Evolutionary conservation across 1,140 invertebrate species (phyloP).

Genomic region (Anthonomus grandis): DNA sequence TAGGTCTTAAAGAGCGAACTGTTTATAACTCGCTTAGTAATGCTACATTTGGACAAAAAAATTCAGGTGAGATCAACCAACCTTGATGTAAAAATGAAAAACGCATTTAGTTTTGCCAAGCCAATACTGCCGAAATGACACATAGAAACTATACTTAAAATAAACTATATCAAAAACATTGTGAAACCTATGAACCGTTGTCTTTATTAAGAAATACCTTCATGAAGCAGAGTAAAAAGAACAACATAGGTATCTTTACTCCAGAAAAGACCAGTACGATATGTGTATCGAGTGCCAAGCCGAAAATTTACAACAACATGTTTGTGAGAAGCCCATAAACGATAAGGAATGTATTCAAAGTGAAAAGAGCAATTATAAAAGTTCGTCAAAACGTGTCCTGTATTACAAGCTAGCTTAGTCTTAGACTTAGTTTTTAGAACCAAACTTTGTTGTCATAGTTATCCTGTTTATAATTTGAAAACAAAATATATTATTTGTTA

Average conservation of each 20-base stretch:
- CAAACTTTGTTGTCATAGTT: not conserved
- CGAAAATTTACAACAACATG: not conserved
- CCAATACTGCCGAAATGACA: slow-evolving; percentile 1
- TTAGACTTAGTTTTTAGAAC: too few species aligned
- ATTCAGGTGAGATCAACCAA: not conserved
- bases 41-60: not conserved
- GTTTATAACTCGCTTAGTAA: not conserved
- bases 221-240: not conserved
- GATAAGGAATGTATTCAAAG: not conserved
- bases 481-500: not conserved
- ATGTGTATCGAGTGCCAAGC: not conserved
- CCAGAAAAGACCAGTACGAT: not conserved
- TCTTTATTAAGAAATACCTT: not conserved
- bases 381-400: not conserved
- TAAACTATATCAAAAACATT: not conserved
- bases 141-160: not conserved
- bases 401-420: not conserved
- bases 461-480: not conserved
- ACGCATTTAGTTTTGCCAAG: not conserved
- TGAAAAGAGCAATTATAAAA: not conserved
- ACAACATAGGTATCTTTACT: not conserved
- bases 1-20: not conserved
- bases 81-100: not conserved
- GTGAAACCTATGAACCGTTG: not conserved
- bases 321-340: not conserved